Evolutionary conservation across 2,113 vertebrate genomes (phyloP), one percentile per base, ranked within the genome.

Genomic region (Sarotherodon lohbergeri): DNA sequence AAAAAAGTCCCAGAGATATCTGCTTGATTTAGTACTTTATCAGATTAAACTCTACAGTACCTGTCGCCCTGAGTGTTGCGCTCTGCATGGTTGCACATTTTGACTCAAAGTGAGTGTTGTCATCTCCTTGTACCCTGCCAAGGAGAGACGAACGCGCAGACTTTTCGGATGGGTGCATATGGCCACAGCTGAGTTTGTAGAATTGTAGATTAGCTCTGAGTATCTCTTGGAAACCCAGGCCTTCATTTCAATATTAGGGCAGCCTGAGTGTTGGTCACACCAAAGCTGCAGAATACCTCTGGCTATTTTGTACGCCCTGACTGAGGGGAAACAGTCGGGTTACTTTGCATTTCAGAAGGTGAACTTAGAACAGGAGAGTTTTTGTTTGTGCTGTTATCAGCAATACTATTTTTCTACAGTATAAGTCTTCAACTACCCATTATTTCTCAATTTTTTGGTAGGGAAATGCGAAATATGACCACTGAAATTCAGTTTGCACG

Each of bases 21-120:
- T 90, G 91, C 90, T 92, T 82, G 88, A 93, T 92, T 92, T 93
- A 91, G 86, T 90, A 66, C 89, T 90, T 92, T 89, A 93, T 93
- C 93, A 94, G 90, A 93, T 94, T 92, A 93, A 90, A 88, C 82
- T 91, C 85, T 85, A 91, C 87, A 89, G 87, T 89, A 91, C 86
- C 91, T 87, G 90, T 90, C 90, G 85, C 66, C 88, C 76, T 81
- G 84, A 73, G 86, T 83, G 87, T 80, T 50, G 81, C 12, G 52
- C 87, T 89, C 85, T 63, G 87, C 93, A 91, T 86, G 90, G 85
- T 84, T 94, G 88, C 90, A 80, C 92, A 54, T 80, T 57, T 82
- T 43, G 83, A 85, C 82, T 92, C 86, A 80, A 83, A 88, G 79
- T 80, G 82, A 91, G 61, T 54, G 88, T 93, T 90, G 91, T 88